A percentile compares a stretch with the other conserved stretches of the same genome.
Conservation (phyloP, 2,888 invertebrate species). For the Coleophora deauratella region DNA sequence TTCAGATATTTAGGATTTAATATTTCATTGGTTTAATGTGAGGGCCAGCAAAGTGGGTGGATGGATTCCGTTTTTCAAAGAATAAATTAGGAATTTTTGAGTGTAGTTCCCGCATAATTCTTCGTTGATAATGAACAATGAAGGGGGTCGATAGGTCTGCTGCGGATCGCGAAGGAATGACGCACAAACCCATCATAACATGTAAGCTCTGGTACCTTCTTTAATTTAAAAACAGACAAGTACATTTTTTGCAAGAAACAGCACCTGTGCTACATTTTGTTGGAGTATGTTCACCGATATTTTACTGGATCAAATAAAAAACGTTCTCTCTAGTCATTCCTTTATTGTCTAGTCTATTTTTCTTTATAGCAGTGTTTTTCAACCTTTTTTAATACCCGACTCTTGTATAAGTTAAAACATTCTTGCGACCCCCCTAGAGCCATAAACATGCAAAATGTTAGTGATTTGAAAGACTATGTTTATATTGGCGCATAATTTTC, state of each 20-base stretch:
- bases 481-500: no score
- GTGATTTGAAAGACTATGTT: no score
- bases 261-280: neutral
- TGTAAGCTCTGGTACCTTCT: no score
- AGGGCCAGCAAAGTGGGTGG: slow-evolving; percentile 48
- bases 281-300: no score
- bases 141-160: slow-evolving; percentile 72
- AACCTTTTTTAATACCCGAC: no score
- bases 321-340: neutral
- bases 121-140: slow-evolving; percentile 72
- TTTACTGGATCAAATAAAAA: no score
- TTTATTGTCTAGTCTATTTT: neutral
- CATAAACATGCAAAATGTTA: no score
- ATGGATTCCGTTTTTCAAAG: slow-evolving; percentile 30
- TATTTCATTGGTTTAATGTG: no score
- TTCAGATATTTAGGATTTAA: no score
- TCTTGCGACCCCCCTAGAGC: no score
- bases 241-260: neutral
- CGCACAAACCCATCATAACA: slow-evolving; percentile 82
- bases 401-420: no score
- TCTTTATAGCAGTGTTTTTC: neutral
- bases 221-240: slow-evolving; percentile 18
- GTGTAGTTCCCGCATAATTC: slow-evolving; percentile 59
- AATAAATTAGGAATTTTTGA: slow-evolving; percentile 36
- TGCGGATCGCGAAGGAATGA: slow-evolving; percentile 73